These are phyloP conservation scores for Rapana venosa DNA, from an alignment of 2,888 invertebrate genomes.

Conservation along the genomic window DNA sequence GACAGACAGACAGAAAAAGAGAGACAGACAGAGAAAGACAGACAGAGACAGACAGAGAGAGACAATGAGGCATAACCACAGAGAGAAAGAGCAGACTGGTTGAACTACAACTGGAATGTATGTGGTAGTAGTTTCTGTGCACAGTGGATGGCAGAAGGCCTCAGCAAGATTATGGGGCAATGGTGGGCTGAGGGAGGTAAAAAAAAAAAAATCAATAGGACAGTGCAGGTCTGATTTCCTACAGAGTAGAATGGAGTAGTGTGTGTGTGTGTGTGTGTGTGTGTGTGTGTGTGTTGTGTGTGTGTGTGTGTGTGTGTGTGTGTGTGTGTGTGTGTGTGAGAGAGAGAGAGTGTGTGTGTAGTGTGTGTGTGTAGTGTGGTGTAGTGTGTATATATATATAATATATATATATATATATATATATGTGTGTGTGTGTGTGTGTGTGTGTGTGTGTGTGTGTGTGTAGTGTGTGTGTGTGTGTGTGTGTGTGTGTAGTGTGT, in stretches of 20 bases:
- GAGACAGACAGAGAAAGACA: neutral
- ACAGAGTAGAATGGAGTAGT: neutral
- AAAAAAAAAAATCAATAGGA: slow-evolving; percentile 32
- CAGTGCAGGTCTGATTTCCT: slow-evolving; percentile 33
- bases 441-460: slow-evolving; percentile 10
- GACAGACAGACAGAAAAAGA: neutral
- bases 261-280: neutral
- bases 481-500: slow-evolving; percentile 1
- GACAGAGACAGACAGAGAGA: neutral
- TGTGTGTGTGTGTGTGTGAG: neutral
- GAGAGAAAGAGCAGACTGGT: neutral
- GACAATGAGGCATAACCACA: neutral
- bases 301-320: slow-evolving; percentile 12
- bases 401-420: no score
- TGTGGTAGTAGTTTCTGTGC: no score
- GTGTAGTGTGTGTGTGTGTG: slow-evolving; percentile 8
- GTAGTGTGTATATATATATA: neutral
- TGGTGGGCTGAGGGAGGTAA: neutral
- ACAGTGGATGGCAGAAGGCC: neutral
- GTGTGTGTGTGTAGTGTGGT: no score
- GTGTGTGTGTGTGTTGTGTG: slow-evolving; percentile 16
- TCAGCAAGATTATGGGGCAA: slow-evolving; percentile 5
- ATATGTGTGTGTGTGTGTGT: neutral
- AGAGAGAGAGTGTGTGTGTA: no score
- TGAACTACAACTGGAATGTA: no score